A percentile compares a stretch with the other conserved stretches of the same genome.
phyloP scores from a whole-genome alignment of 2,888 invertebrate genomes.

The Tiliacea aurago region DNA sequence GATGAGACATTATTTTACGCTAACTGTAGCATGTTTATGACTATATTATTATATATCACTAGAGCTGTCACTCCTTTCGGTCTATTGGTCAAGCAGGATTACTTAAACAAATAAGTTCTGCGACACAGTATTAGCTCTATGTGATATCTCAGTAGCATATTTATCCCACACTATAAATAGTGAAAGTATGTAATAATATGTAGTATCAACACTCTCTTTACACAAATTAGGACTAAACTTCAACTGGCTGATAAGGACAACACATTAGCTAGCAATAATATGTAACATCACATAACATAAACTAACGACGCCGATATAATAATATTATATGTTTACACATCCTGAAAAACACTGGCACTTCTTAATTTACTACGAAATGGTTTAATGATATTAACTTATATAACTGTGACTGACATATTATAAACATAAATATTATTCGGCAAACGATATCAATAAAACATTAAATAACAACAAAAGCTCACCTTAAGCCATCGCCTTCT shows the following conservation, averaged over 20 bases:
- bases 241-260: conserved; percentile 32
- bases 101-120: neutral
- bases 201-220: conserved; percentile 7
- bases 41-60: neutral
- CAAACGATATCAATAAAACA: conserved; percentile 6
- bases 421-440: conserved; percentile 16
- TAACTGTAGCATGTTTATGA: neutral
- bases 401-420: neutral
- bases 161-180: neutral
- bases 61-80: neutral
- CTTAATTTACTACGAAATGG: neutral
- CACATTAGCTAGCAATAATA: conserved; percentile 25
- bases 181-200: conserved; percentile 28
- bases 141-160: neutral
- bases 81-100: neutral
- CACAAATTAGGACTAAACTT: conserved; percentile 19
- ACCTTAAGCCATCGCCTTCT: conserved; percentile 87
- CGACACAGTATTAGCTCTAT: neutral
- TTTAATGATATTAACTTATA: neutral
- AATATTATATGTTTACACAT: conserved; percentile 5
- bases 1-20: neutral
- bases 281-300: conserved; percentile 19
- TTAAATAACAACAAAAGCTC: conserved; percentile 43
- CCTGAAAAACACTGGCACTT: neutral
- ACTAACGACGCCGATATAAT: conserved; percentile 11